Evolutionary conservation across 2,113 vertebrate species (phyloP).

Genomic region (Nestor notabilis): DNA sequence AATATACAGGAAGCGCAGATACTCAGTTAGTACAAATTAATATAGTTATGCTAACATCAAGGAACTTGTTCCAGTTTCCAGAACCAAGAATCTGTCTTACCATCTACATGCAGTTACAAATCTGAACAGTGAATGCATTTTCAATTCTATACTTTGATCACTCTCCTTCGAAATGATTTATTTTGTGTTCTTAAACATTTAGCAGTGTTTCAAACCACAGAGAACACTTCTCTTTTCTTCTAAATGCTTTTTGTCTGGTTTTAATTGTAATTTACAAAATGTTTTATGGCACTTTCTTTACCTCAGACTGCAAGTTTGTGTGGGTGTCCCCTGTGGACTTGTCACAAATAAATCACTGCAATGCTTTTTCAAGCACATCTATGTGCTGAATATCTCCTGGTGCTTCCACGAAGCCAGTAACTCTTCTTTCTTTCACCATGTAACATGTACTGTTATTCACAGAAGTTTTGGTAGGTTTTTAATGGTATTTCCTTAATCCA

Average conservation of each 20-base stretch:
- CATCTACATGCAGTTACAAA: neutral
- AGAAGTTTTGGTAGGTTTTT: neutral
- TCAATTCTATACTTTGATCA: neutral
- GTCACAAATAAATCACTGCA: conserved; percentile 5
- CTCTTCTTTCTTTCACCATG: neutral
- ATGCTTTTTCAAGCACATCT: neutral
- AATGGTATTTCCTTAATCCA: neutral
- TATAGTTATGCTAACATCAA: neutral
- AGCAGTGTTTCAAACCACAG: neutral
- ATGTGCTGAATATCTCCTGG: neutral
- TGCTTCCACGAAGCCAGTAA: neutral
- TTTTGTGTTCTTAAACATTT: neutral
- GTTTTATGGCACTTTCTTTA: neutral
- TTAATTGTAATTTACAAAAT: neutral
- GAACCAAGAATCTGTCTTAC: neutral
- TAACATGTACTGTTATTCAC: neutral
- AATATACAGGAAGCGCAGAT: neutral
- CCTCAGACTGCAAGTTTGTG: neutral
- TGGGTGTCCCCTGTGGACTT: neutral
- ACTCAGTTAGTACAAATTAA: neutral
- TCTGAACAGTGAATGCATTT: neutral
- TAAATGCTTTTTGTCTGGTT: conserved; percentile 1
- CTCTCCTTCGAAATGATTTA: neutral
- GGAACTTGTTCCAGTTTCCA: neutral
- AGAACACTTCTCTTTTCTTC: neutral